These are phyloP conservation scores for Psephotus haematonotus DNA, from an alignment of 2,113 vertebrate species.

Conservation along the genomic window DNA sequence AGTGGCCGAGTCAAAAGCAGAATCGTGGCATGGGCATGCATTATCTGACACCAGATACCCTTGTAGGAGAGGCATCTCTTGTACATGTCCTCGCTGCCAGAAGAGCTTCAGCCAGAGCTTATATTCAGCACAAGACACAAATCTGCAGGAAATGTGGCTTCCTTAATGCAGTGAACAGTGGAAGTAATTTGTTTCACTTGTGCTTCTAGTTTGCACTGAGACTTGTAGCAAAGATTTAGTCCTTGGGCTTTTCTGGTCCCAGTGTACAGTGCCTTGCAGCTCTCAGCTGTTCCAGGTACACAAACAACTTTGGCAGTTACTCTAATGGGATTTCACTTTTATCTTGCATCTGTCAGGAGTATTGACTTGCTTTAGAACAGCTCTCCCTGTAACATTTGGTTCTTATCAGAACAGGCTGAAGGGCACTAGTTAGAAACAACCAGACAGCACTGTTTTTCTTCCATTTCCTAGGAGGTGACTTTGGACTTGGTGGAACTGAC, in stretches of 20 bases:
- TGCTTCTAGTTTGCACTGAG: not conserved
- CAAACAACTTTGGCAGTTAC: not conserved
- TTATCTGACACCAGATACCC: not conserved
- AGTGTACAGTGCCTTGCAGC: not conserved
- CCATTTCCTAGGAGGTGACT: slow-evolving; percentile 87
- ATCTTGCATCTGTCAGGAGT: not conserved
- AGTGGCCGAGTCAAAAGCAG: not conserved
- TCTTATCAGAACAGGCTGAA: not conserved
- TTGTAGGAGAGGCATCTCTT: not conserved
- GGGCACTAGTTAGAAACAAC: not conserved
- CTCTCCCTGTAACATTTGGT: not conserved
- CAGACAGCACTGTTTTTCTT: not conserved
- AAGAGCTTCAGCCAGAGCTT: not conserved
- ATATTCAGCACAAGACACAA: not conserved
- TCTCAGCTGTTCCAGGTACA: not conserved
- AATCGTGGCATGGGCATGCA: not conserved
- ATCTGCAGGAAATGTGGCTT: not conserved
- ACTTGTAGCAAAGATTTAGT: not conserved
- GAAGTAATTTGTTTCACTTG: not conserved
- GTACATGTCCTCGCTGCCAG: not conserved
- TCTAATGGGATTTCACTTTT: not conserved
- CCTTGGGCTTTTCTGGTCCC: not conserved
- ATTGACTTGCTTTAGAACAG: not conserved
- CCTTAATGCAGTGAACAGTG: not conserved
- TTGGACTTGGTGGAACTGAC: slow-evolving; percentile 96